Percentiles rank a stretch among this genome's conserved stretches.
phyloP scores from a whole-genome alignment of 2,797 vertebrate species.

The Hypotaenidia philippensis region DNA sequence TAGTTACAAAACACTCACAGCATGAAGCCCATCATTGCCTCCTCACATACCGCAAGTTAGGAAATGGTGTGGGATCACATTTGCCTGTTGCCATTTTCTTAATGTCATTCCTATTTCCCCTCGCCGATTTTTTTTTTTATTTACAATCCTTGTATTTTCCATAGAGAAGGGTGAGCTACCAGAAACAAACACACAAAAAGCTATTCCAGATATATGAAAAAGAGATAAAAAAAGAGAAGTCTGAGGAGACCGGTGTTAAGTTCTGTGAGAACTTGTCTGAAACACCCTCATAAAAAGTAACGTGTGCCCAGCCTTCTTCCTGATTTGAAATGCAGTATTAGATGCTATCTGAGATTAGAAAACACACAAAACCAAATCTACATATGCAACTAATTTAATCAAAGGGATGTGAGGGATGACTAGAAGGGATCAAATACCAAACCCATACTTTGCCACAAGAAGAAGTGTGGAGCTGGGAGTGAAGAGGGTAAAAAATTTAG shows the following conservation, averaged over 20 bases:
- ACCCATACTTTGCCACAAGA: conserved; percentile 31
- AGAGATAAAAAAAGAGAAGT: background rate
- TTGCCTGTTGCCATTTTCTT: conserved; percentile 28
- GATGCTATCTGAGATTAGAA: conserved; percentile 39
- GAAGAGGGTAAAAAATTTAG: background rate
- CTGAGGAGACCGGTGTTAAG: background rate
- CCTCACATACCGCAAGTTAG: conserved; percentile 4
- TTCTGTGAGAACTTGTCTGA: background rate
- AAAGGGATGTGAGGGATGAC: conserved; percentile 7
- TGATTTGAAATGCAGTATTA: conserved; percentile 1
- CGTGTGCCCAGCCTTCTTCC: background rate
- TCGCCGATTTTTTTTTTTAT: background rate
- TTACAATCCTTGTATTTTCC: background rate
- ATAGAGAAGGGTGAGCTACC: background rate
- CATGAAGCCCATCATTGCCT: conserved; percentile 20
- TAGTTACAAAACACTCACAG: conserved; percentile 16
- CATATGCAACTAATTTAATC: conserved; percentile 47
- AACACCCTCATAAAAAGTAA: background rate
- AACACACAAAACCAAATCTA: background rate
- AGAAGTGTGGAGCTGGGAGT: conserved; percentile 34
- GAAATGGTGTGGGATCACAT: conserved; percentile 14
- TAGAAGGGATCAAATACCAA: conserved; percentile 53
- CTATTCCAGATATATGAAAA: background rate
- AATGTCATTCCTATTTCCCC: background rate
- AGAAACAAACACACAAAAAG: background rate